phyloP scores from a whole-genome alignment of 92 coral and sea anemone species.

The Meandrina meandrites region DNA sequence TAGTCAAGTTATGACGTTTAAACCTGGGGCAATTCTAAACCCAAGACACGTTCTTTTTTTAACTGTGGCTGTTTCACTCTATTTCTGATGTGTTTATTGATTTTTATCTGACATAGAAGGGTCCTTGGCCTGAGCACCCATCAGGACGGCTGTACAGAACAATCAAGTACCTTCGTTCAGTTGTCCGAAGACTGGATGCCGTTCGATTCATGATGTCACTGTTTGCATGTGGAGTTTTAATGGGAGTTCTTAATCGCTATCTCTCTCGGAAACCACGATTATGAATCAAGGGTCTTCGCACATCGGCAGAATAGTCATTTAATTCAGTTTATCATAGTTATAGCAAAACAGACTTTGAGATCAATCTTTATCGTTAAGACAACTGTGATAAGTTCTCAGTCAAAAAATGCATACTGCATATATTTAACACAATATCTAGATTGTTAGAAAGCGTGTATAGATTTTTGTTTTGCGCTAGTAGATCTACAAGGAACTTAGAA shows the following conservation, averaged over 20 bases:
- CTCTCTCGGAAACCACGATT: not conserved
- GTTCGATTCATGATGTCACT: conserved; percentile 65
- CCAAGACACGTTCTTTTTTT: not conserved
- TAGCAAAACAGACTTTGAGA: not conserved
- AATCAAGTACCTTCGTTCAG: conserved; percentile 79
- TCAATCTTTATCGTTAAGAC: not conserved
- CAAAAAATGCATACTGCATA: too few species aligned
- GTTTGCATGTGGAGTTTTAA: conserved; percentile 59
- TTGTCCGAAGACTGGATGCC: conserved; percentile 75
- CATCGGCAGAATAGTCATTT: not conserved
- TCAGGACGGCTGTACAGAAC: conserved; percentile 70
- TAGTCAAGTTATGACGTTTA: too few species aligned
- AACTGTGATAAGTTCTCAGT: too few species aligned
- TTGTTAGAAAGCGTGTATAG: not conserved
- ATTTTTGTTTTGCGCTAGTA: not conserved
- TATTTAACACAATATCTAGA: too few species aligned
- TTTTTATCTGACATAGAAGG: conserved; percentile 45
- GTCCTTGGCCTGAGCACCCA: conserved; percentile 76
- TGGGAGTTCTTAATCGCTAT: conserved; percentile 34
- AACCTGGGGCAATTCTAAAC: not conserved
- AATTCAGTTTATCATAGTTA: not conserved
- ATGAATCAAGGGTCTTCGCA: not conserved
- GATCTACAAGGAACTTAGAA: not conserved
- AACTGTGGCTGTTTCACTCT: not conserved
- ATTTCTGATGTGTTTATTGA: not conserved